Base-by-base conservation (phyloP, 2,888 invertebrate species). In the Epinotia bilunana region DNA sequence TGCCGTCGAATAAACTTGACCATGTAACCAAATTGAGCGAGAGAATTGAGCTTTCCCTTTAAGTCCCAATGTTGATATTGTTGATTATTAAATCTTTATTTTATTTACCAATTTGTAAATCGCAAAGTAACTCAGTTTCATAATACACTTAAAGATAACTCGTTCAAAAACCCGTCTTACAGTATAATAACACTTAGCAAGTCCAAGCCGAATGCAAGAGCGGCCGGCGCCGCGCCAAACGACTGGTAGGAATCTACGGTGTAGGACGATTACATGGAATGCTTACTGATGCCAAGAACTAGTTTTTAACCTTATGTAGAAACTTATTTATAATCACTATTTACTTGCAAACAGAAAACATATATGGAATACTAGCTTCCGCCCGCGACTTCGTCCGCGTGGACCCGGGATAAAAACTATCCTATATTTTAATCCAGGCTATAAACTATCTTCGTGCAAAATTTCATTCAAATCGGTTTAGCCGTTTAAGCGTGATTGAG, bases 101-200 rank as follows among this genome's bases (percentile, higher is more conserved):
- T 39, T 39, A 39, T 39, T 39, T 39, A 39, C 39, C 39, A 9
- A 39, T 39, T 39, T 39, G 39, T 39, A 39, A 39, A 39, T 39
- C 39, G 39, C 9, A 39, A 39, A 39, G 7, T 9, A 53, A 16
- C 49, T 49, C 53, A n/a, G n/a, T 53, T 53, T 53, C 53, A n/a
- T 53, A 53, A 53, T 53, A 53, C 53, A n/a, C 53, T 53, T 53
- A 53, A 46, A 46, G 3, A 46, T 46, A 46, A 53, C 39, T 39
- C 39, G 53, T n/a, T n/a, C n/a, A n/a, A 53, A 53, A 53, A 53
- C n/a, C 7, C n/a, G 53, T 53, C 53, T 53, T 53, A 49, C 49
- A 16, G 7, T 49, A 43, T 63, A 72, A 60, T 70, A 70, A 65
- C 72, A 72, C 64, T 72, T 58, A 72, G 65, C 64, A 46, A 72